Base-by-base conservation (phyloP, 2,888 invertebrate species). In the Homarus gammarus region DNA sequence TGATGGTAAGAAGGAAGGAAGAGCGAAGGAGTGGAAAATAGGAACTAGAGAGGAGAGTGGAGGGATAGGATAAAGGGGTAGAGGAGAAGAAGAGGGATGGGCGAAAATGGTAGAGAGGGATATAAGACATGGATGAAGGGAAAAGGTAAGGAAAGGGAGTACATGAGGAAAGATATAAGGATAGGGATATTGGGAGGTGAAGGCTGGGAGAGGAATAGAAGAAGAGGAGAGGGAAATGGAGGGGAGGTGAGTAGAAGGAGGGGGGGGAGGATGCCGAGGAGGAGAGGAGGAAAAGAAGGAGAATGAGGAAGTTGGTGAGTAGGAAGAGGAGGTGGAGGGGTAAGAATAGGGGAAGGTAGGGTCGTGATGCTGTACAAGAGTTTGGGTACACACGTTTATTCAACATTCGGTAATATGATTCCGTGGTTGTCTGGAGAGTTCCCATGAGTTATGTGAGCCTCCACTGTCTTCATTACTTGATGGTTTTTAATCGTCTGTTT, bases 371-470 rank as follows among this genome's bases (percentile, higher is more conserved):
- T 36, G 40, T 81, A 33, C 33, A 81, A 18, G 78, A 78, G 51
- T 56, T 10, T 36, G 61, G 79, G 61, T 79, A 61, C 79, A 61
- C 61, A 79, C 79, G 22, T 79, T 61, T 61, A 79, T 61, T 79
- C 40, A 6, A 36, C 27, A 38, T 61, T 64, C 61, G 33, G 79
- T 38, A 38, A 61, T 79, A n/a, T 38, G 36, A 79, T 79, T 64
- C 36, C 33, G 56, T 38, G 33, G 36, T 51, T 27, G 56, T 3
- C 6, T 56, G 56, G 22, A 56, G 56, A 22, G 56, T 18, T 56
- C 56, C 22, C 56, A 56, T 56, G 56, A 56, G 18, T 56, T 22
- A 56, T 22, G 18, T 18, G 1, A 56, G n/a, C n/a, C n/a, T n/a
- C n/a, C n/a, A n/a, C n/a, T n/a, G n/a, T n/a, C n/a, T n/a, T n/a